A percentile compares a stretch with the other conserved stretches of the same genome.
These are phyloP conservation scores for Girardinichthys multiradiatus DNA, from an alignment of 2,113 vertebrate species.

Conservation along the genomic window DNA sequence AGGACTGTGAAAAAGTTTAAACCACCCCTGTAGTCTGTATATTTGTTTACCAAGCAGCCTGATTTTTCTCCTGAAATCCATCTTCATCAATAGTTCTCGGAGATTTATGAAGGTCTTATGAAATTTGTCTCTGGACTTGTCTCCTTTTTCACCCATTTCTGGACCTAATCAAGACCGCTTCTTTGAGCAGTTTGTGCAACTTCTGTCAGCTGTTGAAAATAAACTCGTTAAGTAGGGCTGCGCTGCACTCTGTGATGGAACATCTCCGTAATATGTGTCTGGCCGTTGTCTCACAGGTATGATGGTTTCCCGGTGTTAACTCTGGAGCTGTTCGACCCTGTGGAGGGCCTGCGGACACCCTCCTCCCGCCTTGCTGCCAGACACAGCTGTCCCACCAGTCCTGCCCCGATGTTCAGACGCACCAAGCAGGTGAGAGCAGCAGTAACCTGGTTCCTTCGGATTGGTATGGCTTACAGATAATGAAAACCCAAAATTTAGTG, in stretches of 20 bases:
- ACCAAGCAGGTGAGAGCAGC: slow-evolving; percentile 90
- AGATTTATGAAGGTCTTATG: too few species aligned
- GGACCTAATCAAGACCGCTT: too few species aligned
- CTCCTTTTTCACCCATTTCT: not conserved
- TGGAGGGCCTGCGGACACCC: slow-evolving; percentile 82
- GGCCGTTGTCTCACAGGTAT: slow-evolving; percentile 82
- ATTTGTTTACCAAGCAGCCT: too few species aligned
- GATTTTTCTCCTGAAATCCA: too few species aligned
- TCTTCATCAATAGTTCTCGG: too few species aligned
- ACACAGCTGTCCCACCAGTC: slow-evolving; percentile 90
- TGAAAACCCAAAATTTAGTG: too few species aligned
- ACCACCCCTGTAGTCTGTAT: too few species aligned
- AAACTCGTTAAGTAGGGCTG: not conserved
- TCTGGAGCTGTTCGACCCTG: slow-evolving; percentile 90
- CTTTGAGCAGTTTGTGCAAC: not conserved
- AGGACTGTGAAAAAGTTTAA: too few species aligned
- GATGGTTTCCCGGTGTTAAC: slow-evolving; percentile 93
- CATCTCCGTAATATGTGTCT: not conserved
- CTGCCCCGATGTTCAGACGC: slow-evolving; percentile 94
- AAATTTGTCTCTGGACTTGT: not conserved
- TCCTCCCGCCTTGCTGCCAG: slow-evolving; percentile 85
- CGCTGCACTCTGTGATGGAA: not conserved
- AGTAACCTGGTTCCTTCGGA: not conserved
- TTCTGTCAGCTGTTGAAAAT: not conserved
- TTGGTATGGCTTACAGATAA: not conserved